Base-by-base conservation (phyloP, 2,888 invertebrate genomes). In the Zygothrica quintamaculata region DNA sequence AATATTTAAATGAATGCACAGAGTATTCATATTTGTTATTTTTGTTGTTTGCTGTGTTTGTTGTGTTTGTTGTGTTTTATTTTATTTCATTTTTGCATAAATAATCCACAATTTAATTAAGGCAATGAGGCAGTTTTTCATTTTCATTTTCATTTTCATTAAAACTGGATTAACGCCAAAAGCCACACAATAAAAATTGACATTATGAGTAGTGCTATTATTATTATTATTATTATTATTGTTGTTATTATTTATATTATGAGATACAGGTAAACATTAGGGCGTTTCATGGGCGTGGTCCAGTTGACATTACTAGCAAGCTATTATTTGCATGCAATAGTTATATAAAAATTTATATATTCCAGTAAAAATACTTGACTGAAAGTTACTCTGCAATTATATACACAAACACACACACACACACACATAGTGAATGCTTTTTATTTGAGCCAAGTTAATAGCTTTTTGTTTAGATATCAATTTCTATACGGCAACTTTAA, bases 91-190 rank as follows among this genome's bases (percentile, higher is more conserved):
- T 79, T 65, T 76, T 65, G 51, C 87, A 72, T 66, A 59, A 66
- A 74, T 87, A 84, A 84, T 73, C 86, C 82, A 52, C 71, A 87
- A 87, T 85, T 84, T 78, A 87, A 84, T 84, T 84, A 81, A 77
- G 75, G 65, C 65, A 61, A 75, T 62, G 76, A 60, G 60, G 5
- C 67, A 62, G 56, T 59, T 71, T 75, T 68, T 60, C 64, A 71
- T 67, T 50, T 66, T 42, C 64, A 71, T 67, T 50, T 66, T 42
- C 34, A 42, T 70, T 57, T 22, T 43, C 57, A 69, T 70, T 60
- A 56, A 62, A 69, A 59, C 66, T 65, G 81, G 71, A 71, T 80
- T 77, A 77, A 80, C 62, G 47, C 57, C 69, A 61, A 61, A 57
- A 70, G 60, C 74, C 74, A 29, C 46, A 65, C 62, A 74, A 73